These are phyloP conservation scores for Andrena bicolor DNA, from an alignment of 2,888 invertebrate genomes.

Conservation along the genomic window DNA sequence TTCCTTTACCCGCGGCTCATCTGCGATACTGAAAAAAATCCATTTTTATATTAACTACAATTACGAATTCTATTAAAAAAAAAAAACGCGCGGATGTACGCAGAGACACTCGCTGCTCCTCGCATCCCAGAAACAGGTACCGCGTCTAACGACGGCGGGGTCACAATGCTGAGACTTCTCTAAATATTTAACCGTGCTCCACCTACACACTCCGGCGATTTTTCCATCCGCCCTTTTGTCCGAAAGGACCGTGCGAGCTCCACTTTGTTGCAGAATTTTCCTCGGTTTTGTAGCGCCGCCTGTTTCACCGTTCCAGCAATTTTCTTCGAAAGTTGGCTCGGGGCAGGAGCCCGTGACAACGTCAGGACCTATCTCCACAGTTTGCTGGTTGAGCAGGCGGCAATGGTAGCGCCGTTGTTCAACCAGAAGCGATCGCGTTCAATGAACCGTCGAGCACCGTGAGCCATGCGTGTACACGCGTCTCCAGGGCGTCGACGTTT, in stretches of 20 bases:
- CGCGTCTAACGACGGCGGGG: not conserved
- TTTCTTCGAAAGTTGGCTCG: constrained; percentile 18
- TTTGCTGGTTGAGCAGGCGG: constrained; percentile 56
- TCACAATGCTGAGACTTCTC: constrained; percentile 29
- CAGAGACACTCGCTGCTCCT: too few relatives aligned
- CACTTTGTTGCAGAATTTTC: constrained; percentile 42
- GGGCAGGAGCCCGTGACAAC: constrained; percentile 40
- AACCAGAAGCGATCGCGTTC: constrained; percentile 46
- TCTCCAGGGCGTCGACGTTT: constrained; percentile 26
- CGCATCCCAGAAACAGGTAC: not conserved
- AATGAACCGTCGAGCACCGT: constrained; percentile 39
- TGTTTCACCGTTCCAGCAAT: constrained; percentile 20
- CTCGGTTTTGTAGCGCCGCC: not conserved
- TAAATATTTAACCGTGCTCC: constrained; percentile 50
- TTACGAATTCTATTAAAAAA: constrained; percentile 5
- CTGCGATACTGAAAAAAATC: not conserved
- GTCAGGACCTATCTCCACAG: constrained; percentile 53
- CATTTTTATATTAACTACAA: too few relatives aligned
- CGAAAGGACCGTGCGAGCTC: constrained; percentile 12
- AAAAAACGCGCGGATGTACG: not conserved
- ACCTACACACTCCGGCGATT: constrained; percentile 30
- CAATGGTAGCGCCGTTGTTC: constrained; percentile 30
- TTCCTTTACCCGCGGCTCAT: not conserved
- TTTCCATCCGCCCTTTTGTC: constrained; percentile 9
- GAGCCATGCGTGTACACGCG: not conserved